These are phyloP conservation scores for Peromyscus melanophrys DNA, from an alignment of 2,797 vertebrate species.

Conservation along the genomic window DNA sequence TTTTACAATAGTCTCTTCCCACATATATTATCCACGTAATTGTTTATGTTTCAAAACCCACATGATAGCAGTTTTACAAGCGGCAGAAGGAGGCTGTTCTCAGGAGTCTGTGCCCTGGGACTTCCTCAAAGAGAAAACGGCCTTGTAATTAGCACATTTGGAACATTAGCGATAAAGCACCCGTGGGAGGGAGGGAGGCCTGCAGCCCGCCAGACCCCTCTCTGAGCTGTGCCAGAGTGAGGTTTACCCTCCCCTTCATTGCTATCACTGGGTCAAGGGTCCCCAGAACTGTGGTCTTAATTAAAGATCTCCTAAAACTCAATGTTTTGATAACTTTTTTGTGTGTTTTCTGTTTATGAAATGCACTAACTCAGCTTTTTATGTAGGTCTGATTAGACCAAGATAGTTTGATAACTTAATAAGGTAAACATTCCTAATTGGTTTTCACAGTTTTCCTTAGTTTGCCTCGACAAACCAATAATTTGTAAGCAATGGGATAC, in stretches of 20 bases:
- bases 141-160: constrained; percentile 73
- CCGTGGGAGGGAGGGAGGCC: constrained; percentile 22
- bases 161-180: constrained; percentile 68
- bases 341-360: not conserved
- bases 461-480: constrained; percentile 35
- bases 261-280: constrained; percentile 56
- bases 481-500: constrained; percentile 52
- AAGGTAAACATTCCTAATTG: constrained; percentile 36
- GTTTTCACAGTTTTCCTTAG: constrained; percentile 37
- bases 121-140: constrained; percentile 69
- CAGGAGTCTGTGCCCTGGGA: constrained; percentile 49
- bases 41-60: constrained; percentile 79
- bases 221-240: not conserved
- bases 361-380: constrained; percentile 44
- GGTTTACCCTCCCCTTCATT: not conserved
- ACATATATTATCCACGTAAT: constrained; percentile 74
- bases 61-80: constrained; percentile 76
- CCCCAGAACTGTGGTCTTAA: constrained; percentile 29
- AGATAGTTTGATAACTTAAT: constrained; percentile 60
- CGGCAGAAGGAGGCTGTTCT: constrained; percentile 50
- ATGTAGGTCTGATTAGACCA: constrained; percentile 29
- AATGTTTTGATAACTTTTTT: constrained; percentile 13
- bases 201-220: not conserved
- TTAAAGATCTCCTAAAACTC: constrained; percentile 45
- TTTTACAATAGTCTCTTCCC: constrained; percentile 39